phyloP scores from a whole-genome alignment of 2,113 vertebrate species.

The Hypocryptadius cinnamomeus region DNA sequence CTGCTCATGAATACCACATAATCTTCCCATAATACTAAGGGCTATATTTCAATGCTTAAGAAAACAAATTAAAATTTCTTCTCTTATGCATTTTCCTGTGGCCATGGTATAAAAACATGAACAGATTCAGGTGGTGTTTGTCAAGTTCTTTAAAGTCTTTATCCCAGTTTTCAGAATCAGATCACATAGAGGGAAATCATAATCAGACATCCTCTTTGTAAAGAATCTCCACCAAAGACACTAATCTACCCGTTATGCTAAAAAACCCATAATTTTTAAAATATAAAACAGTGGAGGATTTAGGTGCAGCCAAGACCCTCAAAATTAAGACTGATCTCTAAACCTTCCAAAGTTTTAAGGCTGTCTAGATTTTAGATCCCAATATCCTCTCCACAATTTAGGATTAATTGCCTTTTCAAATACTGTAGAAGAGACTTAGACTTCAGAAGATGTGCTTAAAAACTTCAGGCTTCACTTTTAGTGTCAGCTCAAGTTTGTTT shows the following conservation, averaged over 20 bases:
- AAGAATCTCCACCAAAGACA: neutral
- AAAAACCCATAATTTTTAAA: rapidly evolving
- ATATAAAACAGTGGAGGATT: neutral
- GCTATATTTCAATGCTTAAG: neutral
- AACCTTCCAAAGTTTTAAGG: neutral
- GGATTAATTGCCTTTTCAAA: neutral
- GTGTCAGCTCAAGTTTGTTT: neutral
- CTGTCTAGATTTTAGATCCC: neutral
- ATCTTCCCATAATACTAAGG: neutral
- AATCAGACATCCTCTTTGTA: neutral
- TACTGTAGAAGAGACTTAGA: neutral
- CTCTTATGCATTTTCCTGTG: neutral
- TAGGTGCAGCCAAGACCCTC: neutral
- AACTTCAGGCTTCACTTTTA: neutral
- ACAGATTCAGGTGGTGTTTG: neutral
- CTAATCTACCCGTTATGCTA: neutral
- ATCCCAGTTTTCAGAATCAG: neutral
- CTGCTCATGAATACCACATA: neutral
- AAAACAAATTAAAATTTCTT: neutral
- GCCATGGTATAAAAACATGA: neutral
- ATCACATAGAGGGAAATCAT: neutral
- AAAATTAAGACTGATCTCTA: neutral
- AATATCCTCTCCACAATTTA: neutral
- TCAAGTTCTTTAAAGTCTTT: neutral
- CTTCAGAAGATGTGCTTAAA: neutral